Conservation (phyloP, 2,888 invertebrate species). For the Lasius fuliginosus region DNA sequence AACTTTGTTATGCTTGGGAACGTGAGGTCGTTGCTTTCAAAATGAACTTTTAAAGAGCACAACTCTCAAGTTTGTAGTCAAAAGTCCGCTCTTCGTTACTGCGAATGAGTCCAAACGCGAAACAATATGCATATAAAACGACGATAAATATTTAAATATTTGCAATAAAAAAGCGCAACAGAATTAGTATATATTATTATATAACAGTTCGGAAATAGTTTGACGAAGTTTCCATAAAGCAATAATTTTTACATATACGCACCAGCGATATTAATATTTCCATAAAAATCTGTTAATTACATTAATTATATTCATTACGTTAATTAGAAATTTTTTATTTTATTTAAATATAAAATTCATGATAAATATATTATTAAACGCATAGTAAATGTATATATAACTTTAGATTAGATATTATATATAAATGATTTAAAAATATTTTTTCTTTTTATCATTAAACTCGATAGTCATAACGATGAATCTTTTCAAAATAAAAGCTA, state of each 20-base stretch:
- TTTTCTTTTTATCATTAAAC: not conserved
- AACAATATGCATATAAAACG: conserved; percentile 41
- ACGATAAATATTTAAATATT: conserved; percentile 26
- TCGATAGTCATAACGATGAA: not conserved
- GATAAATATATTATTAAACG: conserved; percentile 11
- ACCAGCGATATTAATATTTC: not conserved
- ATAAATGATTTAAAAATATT: not conserved
- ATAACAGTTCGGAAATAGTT: not conserved
- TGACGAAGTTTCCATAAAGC: not conserved
- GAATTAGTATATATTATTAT: not conserved
- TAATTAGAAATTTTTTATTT: not conserved
- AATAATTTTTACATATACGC: not conserved
- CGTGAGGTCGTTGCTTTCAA: conserved; percentile 48
- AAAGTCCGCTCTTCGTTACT: conserved; percentile 6
- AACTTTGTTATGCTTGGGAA: conserved; percentile 67
- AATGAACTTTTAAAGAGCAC: conserved; percentile 33
- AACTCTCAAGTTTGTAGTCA: conserved; percentile 27
- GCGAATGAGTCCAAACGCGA: not conserved
- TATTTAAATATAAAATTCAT: not conserved
- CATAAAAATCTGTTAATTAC: not conserved
- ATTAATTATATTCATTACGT: not conserved
- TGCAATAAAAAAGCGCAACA: conserved; percentile 13
- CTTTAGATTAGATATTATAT: not conserved
- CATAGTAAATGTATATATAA: not conserved
- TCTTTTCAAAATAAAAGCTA: not conserved